Percentiles rank a stretch among this genome's conserved stretches.
These are phyloP conservation scores for Drosophila nigromelanica DNA, from an alignment of 1,140 invertebrate species.

Conservation along the genomic window DNA sequence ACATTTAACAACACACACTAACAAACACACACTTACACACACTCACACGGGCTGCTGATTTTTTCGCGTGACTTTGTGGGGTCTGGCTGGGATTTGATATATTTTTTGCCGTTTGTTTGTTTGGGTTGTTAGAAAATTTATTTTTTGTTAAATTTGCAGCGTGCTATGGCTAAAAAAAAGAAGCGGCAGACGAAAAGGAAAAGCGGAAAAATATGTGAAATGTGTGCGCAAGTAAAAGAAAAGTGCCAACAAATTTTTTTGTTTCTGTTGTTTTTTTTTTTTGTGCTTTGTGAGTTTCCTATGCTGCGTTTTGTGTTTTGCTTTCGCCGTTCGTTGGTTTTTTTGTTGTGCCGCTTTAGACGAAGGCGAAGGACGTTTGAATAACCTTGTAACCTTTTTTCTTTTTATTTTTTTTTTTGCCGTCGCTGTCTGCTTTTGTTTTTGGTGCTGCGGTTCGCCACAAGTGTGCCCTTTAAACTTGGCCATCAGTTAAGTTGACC, in stretches of 20 bases:
- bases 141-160: constrained; percentile 73
- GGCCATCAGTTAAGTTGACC: constrained; percentile 30
- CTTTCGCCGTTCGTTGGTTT: constrained; percentile 58
- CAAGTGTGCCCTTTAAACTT: constrained; percentile 71
- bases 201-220: constrained; percentile 60
- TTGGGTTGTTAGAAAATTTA: constrained; percentile 82
- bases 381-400: constrained; percentile 82
- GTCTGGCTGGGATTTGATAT: constrained; percentile 63
- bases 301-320: constrained; percentile 74
- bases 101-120: constrained; percentile 77
- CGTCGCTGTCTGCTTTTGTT: constrained; percentile 28
- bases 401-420: constrained; percentile 27
- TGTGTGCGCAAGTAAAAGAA: constrained; percentile 77
- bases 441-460: constrained; percentile 47
- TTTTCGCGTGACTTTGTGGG: constrained; percentile 74
- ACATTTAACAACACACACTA: constrained; percentile 20
- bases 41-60: constrained; percentile 50
- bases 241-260: constrained; percentile 74
- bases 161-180: constrained; percentile 19
- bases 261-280: constrained; percentile 44
- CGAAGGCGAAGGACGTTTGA: constrained; percentile 81
- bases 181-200: constrained; percentile 51
- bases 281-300: constrained; percentile 53
- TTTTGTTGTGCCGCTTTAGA: constrained; percentile 54
- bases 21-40: constrained; percentile 15